These are phyloP conservation scores for Limnephilus auricula DNA, from an alignment of 2,888 invertebrate species.

Conservation along the genomic window DNA sequence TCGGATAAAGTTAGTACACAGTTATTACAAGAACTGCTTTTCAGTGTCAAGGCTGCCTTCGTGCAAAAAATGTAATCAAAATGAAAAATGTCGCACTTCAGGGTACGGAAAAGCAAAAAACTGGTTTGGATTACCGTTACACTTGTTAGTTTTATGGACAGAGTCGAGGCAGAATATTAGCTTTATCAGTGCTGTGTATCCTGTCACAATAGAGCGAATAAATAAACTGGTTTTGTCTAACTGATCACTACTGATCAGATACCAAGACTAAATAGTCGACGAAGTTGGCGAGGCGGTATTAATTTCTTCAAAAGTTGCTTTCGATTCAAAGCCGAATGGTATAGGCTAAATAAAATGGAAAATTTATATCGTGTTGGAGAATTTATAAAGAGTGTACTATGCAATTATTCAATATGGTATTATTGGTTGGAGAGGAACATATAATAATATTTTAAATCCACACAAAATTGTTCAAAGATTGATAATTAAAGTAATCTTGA, in stretches of 20 bases:
- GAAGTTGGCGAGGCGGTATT: neutral
- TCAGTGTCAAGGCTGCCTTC: conserved; percentile 16
- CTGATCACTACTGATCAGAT: neutral
- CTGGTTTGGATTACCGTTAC: neutral
- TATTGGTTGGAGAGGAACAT: too few relatives aligned
- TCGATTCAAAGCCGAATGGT: neutral
- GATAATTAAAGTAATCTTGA: too few relatives aligned
- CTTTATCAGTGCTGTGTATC: neutral
- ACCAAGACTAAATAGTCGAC: neutral
- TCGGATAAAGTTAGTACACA: neutral
- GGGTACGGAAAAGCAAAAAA: conserved; percentile 8
- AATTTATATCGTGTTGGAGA: neutral
- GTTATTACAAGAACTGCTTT: neutral
- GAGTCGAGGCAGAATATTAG: neutral
- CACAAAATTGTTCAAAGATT: too few relatives aligned
- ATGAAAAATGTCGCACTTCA: conserved; percentile 34
- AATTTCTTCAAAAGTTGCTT: neutral
- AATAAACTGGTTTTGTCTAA: conserved; percentile 7
- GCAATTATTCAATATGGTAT: too few relatives aligned
- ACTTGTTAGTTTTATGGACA: neutral
- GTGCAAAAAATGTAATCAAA: conserved; percentile 29
- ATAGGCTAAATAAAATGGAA: neutral
- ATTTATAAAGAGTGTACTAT: too few relatives aligned
- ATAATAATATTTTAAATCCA: too few relatives aligned
- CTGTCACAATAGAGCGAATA: neutral